Conservation (phyloP, 2,888 invertebrate species). For the Erebia aethiops region DNA sequence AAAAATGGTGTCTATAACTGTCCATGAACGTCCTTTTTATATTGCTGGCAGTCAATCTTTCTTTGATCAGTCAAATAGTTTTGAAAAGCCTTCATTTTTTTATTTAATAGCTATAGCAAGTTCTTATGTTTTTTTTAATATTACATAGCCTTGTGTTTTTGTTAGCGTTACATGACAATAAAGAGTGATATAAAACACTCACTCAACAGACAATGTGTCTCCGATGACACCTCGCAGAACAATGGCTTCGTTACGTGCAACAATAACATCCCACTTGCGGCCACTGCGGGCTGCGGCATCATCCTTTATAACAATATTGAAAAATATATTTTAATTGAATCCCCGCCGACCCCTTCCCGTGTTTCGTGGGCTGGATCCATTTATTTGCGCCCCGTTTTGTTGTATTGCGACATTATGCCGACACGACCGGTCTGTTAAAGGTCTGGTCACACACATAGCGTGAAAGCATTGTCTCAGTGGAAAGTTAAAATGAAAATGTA, state of each 20-base stretch:
- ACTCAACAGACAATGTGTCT: slow-evolving; percentile 63
- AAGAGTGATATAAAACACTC: slow-evolving; percentile 62
- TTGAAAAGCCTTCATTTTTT: neutral
- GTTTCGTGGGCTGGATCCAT: slow-evolving; percentile 25
- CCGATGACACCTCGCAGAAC: slow-evolving; percentile 68
- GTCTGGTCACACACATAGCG: neutral
- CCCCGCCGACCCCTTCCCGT: slow-evolving; percentile 42
- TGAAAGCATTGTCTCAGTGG: neutral
- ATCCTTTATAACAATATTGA: slow-evolving; percentile 52
- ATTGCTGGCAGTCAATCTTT: no score
- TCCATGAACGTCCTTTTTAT: no score
- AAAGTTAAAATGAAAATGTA: neutral
- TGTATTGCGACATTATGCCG: slow-evolving; percentile 41
- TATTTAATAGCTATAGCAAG: neutral
- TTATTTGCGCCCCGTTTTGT: slow-evolving; percentile 44
- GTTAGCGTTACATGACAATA: slow-evolving; percentile 50
- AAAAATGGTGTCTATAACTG: neutral
- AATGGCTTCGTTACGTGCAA: slow-evolving; percentile 72
- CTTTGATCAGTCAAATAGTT: neutral
- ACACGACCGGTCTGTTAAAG: slow-evolving; percentile 51
- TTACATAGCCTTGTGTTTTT: slow-evolving; percentile 26
- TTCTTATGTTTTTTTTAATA: slow-evolving; percentile 3
- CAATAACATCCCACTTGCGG: slow-evolving; percentile 64
- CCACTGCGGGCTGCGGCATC: slow-evolving; percentile 42
- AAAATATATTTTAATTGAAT: slow-evolving; percentile 59